A percentile compares a stretch with the other conserved stretches of the same genome.
phyloP scores from a whole-genome alignment of 2,113 vertebrate genomes.

The Fulica atra region DNA sequence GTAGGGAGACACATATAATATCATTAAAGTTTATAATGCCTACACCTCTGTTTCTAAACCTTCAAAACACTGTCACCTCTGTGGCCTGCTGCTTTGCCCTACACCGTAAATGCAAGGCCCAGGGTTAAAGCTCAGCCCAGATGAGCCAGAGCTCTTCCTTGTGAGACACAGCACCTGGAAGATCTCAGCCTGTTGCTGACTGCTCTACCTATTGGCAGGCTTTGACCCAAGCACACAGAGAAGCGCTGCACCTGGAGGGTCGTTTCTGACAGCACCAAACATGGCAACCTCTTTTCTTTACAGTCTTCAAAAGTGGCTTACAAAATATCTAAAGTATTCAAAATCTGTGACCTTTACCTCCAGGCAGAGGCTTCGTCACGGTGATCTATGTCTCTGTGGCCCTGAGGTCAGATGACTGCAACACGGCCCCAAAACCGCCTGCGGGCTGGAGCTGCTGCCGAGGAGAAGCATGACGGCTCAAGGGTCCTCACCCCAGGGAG shows the following conservation, averaged over 20 bases:
- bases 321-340: conserved; percentile 48
- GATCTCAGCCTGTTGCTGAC: not conserved
- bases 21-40: not conserved
- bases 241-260: not conserved
- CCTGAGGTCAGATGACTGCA: conserved; percentile 12
- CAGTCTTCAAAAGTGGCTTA: conserved; percentile 2
- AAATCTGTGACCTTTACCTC: conserved; percentile 55
- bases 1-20: not conserved
- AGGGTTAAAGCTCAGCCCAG: not conserved
- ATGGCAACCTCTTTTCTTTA: conserved; percentile 13
- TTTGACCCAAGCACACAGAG: not conserved
- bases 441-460: not conserved
- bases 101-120: not conserved
- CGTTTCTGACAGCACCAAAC: not conserved
- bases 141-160: not conserved
- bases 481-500: conserved; percentile 28
- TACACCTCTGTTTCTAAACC: not conserved
- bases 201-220: not conserved
- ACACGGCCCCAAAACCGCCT: not conserved
- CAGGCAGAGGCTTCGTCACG: not conserved
- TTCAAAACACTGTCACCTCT: not conserved
- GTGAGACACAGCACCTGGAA: conserved; percentile 2
- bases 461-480: not conserved
- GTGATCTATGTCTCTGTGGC: not conserved
- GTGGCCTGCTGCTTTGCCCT: not conserved